Conservation (phyloP, 2,113 vertebrate genomes). For the Rattus norvegicus region DNA sequence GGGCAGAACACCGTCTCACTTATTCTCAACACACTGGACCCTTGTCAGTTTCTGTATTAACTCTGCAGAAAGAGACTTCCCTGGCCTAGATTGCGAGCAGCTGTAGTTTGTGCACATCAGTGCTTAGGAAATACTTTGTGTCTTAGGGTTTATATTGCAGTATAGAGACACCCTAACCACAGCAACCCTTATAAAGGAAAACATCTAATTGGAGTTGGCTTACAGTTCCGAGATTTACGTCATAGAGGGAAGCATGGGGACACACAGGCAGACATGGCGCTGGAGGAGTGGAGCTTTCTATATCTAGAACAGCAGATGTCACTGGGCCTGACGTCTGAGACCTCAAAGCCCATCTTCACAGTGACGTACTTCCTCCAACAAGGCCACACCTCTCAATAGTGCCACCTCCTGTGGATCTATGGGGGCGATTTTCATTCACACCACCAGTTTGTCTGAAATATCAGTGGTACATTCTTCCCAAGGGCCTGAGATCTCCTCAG, state of each 20-base stretch:
- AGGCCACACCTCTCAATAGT: background rate
- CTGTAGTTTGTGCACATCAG: background rate
- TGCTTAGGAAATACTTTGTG: background rate
- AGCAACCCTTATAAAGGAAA: background rate
- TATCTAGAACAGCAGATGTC: background rate
- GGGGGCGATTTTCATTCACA: background rate
- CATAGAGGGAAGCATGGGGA: background rate
- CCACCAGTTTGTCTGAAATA: background rate
- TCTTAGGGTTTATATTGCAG: background rate
- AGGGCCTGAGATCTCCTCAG: background rate
- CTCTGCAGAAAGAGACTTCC: background rate
- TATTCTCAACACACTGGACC: background rate
- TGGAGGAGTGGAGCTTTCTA: background rate
- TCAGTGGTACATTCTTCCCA: background rate
- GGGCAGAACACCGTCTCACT: background rate
- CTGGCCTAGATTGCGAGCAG: background rate
- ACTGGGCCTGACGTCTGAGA: background rate
- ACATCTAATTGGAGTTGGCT: background rate
- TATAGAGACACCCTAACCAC: background rate
- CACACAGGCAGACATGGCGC: background rate
- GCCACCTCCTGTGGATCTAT: background rate
- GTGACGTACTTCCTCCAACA: background rate
- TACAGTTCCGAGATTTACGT: background rate
- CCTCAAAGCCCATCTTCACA: background rate
- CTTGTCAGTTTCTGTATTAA: background rate